Evolutionary conservation across 2,113 vertebrate genomes (phyloP), one percentile per base, ranked within the genome.

Genomic region (Chloebia gouldiae): DNA sequence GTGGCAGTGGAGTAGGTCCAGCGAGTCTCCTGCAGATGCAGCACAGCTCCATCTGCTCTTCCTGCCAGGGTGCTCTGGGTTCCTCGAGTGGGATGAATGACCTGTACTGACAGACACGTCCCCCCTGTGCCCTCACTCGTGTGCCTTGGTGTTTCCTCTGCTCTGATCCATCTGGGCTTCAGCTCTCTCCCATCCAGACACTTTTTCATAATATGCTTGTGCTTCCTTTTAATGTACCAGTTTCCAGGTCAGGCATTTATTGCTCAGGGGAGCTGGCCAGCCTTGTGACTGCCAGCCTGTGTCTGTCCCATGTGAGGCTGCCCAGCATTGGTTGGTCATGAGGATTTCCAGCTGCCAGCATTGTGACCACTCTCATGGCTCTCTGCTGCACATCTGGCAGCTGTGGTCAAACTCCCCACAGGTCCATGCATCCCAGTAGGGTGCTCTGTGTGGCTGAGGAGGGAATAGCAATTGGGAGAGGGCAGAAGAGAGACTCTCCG

Each of bases 241-340:
- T 96, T 95, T 94, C 89, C 95, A 85, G 91, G 93, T 94, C 93
- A 97, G 89, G 59, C 30, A 0, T 80, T 87, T 65, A 42, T 35
- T 85, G 78, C 95, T 63, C 49, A 35, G 47, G 53, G 70, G 54
- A 82, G 59, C 70, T 65, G 47, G 84, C 42, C 20, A 82, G 70
- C 65, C 86, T 70, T 91, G 78, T 92, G 91, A 87, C 61, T 73
- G 65, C 84, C 57, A 72, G 81, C 84, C 66, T 39, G 61, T 1
- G 4, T 76, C 53, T 61, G 49, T 61, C 91, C 81, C 94, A 53
- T 50, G 84, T 87, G 87, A 93, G 70, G 57, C 91, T 0, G 6
- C 50, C 83, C 81, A 9, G 22, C 49, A 35, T 6, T 23, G 39
- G 47, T n/a, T 88, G 57, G 64, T 47, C n/a, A 4, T 49, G 57